Conservation (phyloP, 2,888 invertebrate genomes). For the Phyllotreta cruciferae region DNA sequence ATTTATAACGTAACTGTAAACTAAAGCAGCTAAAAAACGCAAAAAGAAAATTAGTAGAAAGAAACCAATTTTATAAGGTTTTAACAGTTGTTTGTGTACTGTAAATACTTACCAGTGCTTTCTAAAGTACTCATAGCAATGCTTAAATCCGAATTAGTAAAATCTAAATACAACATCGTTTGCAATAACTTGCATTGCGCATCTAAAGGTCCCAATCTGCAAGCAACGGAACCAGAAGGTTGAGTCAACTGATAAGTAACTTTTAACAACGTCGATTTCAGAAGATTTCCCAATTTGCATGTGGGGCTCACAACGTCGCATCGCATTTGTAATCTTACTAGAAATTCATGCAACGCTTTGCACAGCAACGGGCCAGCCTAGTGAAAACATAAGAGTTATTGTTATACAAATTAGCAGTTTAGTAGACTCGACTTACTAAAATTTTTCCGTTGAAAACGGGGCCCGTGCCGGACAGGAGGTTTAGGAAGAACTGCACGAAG, state of each 20-base stretch:
- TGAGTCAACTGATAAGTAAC: conserved; percentile 76
- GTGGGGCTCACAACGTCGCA: conserved; percentile 67
- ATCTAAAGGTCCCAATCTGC: conserved; percentile 74
- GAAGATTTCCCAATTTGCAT: conserved; percentile 63
- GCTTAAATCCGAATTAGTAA: conserved; percentile 72
- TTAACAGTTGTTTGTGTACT: neutral
- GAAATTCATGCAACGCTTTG: conserved; percentile 74
- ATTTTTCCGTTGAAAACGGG: conserved; percentile 63
- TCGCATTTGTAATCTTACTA: conserved; percentile 72
- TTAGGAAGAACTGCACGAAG: conserved; percentile 71
- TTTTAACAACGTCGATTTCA: conserved; percentile 73
- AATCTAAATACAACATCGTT: conserved; percentile 70
- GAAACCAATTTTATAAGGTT: neutral
- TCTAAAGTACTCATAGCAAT: conserved; percentile 78
- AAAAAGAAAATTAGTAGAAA: neutral
- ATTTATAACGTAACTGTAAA: conserved; percentile 64
- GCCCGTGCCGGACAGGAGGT: conserved; percentile 73
- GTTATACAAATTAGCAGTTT: neutral
- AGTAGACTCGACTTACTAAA: conserved; percentile 58
- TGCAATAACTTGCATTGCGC: conserved; percentile 77
- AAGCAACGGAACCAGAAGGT: conserved; percentile 68
- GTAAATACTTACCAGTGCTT: conserved; percentile 66
- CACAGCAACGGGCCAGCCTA: conserved; percentile 81
- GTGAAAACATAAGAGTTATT: conserved; percentile 28
- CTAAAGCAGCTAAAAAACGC: conserved; percentile 53